Conservation (phyloP, 2,888 invertebrate species). For the Steinernema scapterisci region DNA sequence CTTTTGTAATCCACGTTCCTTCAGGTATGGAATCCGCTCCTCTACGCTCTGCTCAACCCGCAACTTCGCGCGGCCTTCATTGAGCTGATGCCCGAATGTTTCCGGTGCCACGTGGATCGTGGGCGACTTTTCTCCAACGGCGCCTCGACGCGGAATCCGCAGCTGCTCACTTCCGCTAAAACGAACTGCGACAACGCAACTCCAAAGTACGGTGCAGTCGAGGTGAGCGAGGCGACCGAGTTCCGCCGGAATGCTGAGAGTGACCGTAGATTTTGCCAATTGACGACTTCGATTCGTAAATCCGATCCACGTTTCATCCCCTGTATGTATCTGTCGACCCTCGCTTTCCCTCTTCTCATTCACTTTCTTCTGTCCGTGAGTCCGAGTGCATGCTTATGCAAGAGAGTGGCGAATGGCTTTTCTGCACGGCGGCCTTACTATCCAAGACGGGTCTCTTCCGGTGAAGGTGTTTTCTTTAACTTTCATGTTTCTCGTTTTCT, state of each 20-base stretch:
- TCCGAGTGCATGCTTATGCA: background rate
- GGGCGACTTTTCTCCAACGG: background rate
- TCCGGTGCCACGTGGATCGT: constrained; percentile 40
- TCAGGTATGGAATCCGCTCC: constrained; percentile 60
- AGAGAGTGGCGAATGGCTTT: background rate
- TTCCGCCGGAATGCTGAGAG: constrained; percentile 31
- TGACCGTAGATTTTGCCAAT: constrained; percentile 9
- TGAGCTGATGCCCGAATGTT: constrained; percentile 59
- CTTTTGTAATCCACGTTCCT: no score
- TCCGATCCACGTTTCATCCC: background rate
- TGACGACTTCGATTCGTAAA: background rate
- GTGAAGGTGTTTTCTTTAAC: constrained; percentile 2
- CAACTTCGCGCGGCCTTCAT: constrained; percentile 65
- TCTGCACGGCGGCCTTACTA: background rate
- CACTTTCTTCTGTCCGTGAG: background rate
- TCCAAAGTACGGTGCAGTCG: constrained; percentile 24
- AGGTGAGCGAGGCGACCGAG: constrained; percentile 32
- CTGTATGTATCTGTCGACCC: background rate
- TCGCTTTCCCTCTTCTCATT: background rate
- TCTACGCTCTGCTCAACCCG: constrained; percentile 63
- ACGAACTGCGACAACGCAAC: background rate
- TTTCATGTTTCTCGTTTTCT: background rate
- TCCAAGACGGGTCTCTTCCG: background rate
- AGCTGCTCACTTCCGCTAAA: background rate
- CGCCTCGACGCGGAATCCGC: constrained; percentile 22